Percentiles rank a stretch among this genome's conserved stretches.
phyloP scores from a whole-genome alignment of 2,888 invertebrate species.

The Biston betularia region DNA sequence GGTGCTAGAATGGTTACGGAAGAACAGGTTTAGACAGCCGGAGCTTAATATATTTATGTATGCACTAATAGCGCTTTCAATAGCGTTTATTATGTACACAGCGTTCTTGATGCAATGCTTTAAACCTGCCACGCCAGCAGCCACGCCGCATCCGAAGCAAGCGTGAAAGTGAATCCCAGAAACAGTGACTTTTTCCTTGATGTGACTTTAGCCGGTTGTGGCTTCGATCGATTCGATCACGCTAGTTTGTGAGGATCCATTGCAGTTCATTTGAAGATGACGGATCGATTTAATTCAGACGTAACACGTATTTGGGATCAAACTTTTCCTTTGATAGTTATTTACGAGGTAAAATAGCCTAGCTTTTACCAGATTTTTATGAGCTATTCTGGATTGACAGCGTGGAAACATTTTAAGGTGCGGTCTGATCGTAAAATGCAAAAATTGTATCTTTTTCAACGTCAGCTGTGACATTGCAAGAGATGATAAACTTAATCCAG shows the following conservation, averaged over 20 bases:
- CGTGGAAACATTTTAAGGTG: conserved; percentile 44
- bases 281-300: conserved; percentile 58
- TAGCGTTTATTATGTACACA: conserved; percentile 95
- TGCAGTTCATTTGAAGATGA: conserved; percentile 47
- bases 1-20: conserved; percentile 96
- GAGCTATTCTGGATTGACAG: conserved; percentile 56
- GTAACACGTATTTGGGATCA: conserved; percentile 78
- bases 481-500: too few relatives aligned
- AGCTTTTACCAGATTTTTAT: conserved; percentile 37
- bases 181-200: conserved; percentile 49
- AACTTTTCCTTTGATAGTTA: conserved; percentile 63
- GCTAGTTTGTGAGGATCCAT: conserved; percentile 56
- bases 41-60: conserved; percentile 98
- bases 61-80: conserved; percentile 93
- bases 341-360: conserved; percentile 47
- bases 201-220: conserved; percentile 51
- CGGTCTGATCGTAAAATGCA: too few relatives aligned
- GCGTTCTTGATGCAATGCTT: conserved; percentile 96
- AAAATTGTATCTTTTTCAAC: too few relatives aligned
- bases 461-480: too few relatives aligned
- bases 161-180: conserved; percentile 76
- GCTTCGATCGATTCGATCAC: conserved; percentile 46
- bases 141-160: conserved; percentile 88
- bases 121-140: conserved; percentile 89
- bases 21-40: conserved; percentile 96